Evolutionary conservation across 1,140 invertebrate species (phyloP).

Genomic region (Hyposmocoma kahamanoa): DNA sequence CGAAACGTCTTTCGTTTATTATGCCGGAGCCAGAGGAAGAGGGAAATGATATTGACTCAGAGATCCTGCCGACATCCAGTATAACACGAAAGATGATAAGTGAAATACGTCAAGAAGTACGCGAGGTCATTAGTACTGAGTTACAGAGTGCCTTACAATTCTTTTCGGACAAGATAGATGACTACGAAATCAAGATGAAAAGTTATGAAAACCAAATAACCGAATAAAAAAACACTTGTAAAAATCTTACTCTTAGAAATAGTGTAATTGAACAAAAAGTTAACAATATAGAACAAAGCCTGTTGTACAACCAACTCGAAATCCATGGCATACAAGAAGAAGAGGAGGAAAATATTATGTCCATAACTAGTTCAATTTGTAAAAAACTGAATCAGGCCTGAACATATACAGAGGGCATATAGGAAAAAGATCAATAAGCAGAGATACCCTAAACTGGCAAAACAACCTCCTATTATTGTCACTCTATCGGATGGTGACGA

Average conservation of each 20-base stretch:
- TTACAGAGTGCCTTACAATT: background rate
- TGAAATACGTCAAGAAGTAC: background rate
- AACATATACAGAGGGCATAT: no score
- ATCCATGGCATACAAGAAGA: no score
- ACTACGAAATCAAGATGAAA: constrained; percentile 1
- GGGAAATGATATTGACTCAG: background rate
- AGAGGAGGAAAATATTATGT: no score
- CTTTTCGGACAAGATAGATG: constrained; percentile 4
- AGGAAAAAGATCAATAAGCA: no score
- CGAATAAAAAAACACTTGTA: background rate
- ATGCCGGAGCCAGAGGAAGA: background rate
- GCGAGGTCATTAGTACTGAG: background rate
- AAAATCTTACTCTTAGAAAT: background rate
- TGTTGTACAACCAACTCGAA: no score
- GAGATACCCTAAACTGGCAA: no score
- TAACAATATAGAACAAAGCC: background rate
- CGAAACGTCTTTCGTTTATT: background rate
- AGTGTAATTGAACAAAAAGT: background rate
- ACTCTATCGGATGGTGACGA: no score
- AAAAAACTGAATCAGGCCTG: no score
- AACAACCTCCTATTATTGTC: no score
- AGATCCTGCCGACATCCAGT: background rate
- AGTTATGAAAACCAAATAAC: background rate
- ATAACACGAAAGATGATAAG: background rate
- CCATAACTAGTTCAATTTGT: no score